Evolutionary conservation across 1,140 invertebrate genomes (phyloP), one percentile per base, ranked within the genome.

Genomic region (Drosophila pachea): DNA sequence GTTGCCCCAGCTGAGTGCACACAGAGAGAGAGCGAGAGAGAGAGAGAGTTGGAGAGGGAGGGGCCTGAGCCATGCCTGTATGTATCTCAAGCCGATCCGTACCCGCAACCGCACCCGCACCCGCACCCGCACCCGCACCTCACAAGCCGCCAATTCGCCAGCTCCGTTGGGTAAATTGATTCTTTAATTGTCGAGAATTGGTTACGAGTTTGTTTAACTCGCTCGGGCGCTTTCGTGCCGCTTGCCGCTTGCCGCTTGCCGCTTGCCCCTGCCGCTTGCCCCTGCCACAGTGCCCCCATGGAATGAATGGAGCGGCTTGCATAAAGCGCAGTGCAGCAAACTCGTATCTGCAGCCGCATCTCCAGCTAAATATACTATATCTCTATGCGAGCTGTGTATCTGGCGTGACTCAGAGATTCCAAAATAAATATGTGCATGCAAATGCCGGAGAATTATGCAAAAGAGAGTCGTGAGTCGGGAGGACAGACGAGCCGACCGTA

Each of bases 141-240:
- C 40, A 43, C 12, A n/a, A 43, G 54, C 47, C 55, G 56, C 48
- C 79, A 79, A 84, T 84, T 86, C 81, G 81, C 81, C 81, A 77
- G 81, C 81, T 61, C 84, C 69, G 77, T 76, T 84, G 74, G 81
- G 81, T 84, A 84, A 84, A 84, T 84, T 84, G 81, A 84, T 84
- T 84, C 81, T 84, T 86, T 84, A 84, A 84, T 84, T 84, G 81
- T 81, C 53, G 76, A 82, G 81, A 84, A 84, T 84, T 84, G 79
- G 79, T 84, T 84, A 86, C 79, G 76, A 84, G 79, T 84, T 84
- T 50, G 76, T 64, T 86, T 84, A 86, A 86, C 81, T 84, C 79
- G 81, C 78, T 76, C 73, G 72, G 77, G 62, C 45, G 61, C 63
- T 48, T 45, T 40, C 22, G 22, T n/a, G 40, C 11, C 8, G 0